phyloP scores from a whole-genome alignment of 2,797 vertebrate genomes.

The Manis javanica region DNA sequence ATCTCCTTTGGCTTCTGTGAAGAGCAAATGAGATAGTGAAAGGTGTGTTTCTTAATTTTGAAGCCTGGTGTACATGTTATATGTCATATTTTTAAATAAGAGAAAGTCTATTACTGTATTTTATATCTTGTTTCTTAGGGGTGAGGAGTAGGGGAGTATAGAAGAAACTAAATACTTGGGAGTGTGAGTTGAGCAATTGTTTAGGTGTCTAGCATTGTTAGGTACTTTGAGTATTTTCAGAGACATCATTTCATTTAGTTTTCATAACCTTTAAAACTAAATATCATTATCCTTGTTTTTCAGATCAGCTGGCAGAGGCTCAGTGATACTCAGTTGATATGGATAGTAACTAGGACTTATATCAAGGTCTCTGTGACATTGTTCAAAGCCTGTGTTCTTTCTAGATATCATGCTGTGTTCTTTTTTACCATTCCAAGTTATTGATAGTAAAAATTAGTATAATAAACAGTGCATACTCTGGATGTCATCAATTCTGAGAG shows the following conservation, averaged over 20 bases:
- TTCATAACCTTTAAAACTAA: background rate
- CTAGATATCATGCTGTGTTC: background rate
- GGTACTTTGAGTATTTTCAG: background rate
- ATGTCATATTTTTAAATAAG: background rate
- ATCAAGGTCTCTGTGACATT: background rate
- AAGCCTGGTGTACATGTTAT: background rate
- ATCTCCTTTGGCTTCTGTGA: conserved; percentile 1
- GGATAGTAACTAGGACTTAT: background rate
- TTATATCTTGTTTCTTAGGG: background rate
- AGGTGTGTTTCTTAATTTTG: background rate
- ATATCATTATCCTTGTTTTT: background rate
- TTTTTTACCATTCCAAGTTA: background rate
- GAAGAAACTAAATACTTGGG: background rate
- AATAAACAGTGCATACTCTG: background rate
- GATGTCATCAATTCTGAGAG: conserved; percentile 4
- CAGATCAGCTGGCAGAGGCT: background rate
- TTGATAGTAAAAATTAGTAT: conserved; percentile 26
- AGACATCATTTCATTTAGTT: conserved; percentile 21
- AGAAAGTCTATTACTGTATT: conserved; percentile 1
- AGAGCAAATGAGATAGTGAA: background rate
- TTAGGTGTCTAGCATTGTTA: background rate
- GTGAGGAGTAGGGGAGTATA: background rate
- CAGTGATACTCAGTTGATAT: background rate
- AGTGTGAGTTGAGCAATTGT: background rate
- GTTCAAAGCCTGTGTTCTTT: background rate